phyloP scores from a whole-genome alignment of 2,113 vertebrate genomes.

The Hymenochirus boettgeri region DNA sequence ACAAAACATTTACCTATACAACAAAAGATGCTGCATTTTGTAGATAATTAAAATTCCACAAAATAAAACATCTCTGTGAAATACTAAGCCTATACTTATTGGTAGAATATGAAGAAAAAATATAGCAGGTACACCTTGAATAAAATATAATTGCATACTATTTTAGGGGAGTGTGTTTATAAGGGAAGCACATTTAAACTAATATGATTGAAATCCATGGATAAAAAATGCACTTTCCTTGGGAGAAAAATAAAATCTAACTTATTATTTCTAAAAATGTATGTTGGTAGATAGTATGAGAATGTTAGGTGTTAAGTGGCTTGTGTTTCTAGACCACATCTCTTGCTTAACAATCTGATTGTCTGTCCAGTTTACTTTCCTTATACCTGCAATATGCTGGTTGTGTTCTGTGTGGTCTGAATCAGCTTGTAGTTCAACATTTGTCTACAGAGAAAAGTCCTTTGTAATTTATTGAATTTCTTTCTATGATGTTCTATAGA shows the following conservation, averaged over 20 bases:
- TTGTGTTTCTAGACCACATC: constrained; percentile 77
- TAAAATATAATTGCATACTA: not conserved
- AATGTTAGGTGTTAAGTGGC: constrained; percentile 79
- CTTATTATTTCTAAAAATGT: constrained; percentile 64
- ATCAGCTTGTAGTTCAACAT: constrained; percentile 97
- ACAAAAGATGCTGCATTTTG: too few species aligned
- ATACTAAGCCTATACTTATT: not conserved
- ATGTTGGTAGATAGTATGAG: constrained; percentile 84
- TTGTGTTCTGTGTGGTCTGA: constrained; percentile 97
- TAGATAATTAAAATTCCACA: too few species aligned
- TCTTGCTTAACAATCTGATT: constrained; percentile 84
- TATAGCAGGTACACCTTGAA: not conserved
- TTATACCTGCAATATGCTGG: constrained; percentile 97
- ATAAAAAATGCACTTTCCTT: constrained; percentile 48
- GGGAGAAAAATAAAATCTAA: constrained; percentile 68
- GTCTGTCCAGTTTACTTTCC: constrained; percentile 77
- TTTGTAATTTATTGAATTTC: constrained; percentile 99
- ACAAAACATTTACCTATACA: too few species aligned
- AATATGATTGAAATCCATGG: too few species aligned
- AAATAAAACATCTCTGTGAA: too few species aligned
- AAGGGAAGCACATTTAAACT: not conserved
- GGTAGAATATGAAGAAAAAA: not conserved
- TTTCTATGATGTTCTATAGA: constrained; percentile 99
- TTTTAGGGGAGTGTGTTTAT: not conserved
- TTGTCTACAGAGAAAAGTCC: constrained; percentile 85